Evolutionary conservation across 2,888 invertebrate species (phyloP).

Genomic region (Lasioglossum vierecki): DNA sequence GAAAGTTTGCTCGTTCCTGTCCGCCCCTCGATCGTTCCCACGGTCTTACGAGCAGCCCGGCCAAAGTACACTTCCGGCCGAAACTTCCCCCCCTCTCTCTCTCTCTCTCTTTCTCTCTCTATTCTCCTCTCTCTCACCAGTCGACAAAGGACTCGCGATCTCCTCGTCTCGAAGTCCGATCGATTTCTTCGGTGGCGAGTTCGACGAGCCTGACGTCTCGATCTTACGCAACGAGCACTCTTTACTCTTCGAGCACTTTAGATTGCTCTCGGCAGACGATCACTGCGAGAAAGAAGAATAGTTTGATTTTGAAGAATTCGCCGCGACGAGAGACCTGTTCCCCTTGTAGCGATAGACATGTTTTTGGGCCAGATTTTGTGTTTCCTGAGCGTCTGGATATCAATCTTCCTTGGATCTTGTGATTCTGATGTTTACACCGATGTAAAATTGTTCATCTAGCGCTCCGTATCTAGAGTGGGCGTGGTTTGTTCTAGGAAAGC

Average conservation of each 20-base stretch:
- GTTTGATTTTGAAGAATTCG: not conserved
- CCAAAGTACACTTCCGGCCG: not conserved
- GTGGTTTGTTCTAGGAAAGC: not conserved
- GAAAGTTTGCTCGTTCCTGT: conserved; percentile 48
- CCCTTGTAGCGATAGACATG: not conserved
- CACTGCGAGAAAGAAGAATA: not conserved
- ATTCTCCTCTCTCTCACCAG: not conserved
- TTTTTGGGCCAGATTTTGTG: not conserved
- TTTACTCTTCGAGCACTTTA: not conserved
- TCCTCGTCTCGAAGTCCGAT: not conserved
- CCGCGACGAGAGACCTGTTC: no score
- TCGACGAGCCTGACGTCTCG: not conserved
- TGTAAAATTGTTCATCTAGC: not conserved
- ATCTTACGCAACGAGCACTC: not conserved
- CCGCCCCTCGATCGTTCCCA: conserved; percentile 2
- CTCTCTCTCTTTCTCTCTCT: not conserved
- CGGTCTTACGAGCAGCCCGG: not conserved
- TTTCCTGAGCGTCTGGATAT: not conserved
- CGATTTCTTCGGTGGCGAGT: not conserved
- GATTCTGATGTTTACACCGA: not conserved
- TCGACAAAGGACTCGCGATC: not conserved
- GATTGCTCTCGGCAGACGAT: not conserved
- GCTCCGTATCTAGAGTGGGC: not conserved
- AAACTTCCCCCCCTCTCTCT: conserved; percentile 10
- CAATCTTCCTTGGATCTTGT: not conserved